A percentile compares a stretch with the other conserved stretches of the same genome.
These are phyloP conservation scores for Vipera ursinii DNA, from an alignment of 2,797 vertebrate genomes.

Conservation along the genomic window DNA sequence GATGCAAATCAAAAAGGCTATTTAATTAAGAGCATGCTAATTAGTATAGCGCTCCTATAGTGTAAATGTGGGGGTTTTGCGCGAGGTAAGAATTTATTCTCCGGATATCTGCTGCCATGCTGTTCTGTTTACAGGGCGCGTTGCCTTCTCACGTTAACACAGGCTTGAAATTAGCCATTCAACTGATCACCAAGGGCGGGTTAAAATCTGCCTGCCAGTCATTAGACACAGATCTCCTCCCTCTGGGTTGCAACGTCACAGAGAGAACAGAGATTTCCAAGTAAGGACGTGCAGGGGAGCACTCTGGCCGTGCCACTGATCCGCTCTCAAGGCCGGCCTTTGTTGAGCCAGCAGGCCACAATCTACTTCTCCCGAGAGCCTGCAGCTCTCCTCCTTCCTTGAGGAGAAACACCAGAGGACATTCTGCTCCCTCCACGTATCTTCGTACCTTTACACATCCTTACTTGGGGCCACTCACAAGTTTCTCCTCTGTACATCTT, in stretches of 20 bases:
- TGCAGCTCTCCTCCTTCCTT: no score
- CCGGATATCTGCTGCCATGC: constrained; percentile 42
- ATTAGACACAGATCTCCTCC: neutral
- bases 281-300: neutral
- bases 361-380: neutral
- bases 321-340: neutral
- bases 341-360: neutral
- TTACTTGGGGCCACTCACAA: neutral
- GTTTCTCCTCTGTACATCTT: neutral
- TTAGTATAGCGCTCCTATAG: constrained; percentile 39
- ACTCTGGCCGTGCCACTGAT: neutral
- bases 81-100: constrained; percentile 52
- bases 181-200: neutral
- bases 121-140: constrained; percentile 42
- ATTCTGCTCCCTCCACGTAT: neutral
- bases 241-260: neutral
- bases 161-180: neutral
- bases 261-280: no score
- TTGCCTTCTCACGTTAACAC: constrained; percentile 11
- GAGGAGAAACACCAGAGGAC: no score
- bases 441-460: neutral
- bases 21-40: constrained; percentile 67
- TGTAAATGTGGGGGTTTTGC: constrained; percentile 32
- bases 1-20: constrained; percentile 66
- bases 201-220: neutral